Conservation (phyloP, 1,140 invertebrate genomes). For the Elymnias hypermnestra region DNA sequence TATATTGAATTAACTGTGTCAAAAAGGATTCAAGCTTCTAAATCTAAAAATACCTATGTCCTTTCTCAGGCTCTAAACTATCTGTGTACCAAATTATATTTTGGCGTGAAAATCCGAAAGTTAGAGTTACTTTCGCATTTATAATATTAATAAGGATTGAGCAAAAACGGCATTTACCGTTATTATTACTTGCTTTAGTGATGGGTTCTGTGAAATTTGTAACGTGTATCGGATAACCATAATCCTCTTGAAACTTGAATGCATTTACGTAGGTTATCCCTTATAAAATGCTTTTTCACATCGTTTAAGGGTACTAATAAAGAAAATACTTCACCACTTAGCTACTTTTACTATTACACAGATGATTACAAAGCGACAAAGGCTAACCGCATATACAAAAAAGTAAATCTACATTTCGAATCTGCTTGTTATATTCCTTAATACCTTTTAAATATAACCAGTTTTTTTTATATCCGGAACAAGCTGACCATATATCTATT, state of each 20-base stretch:
- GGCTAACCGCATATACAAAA: conserved; percentile 34
- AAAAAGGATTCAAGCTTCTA: no score
- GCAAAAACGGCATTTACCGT: no score
- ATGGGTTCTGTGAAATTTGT: conserved; percentile 12
- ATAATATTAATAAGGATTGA: no score
- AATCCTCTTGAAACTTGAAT: conserved; percentile 13
- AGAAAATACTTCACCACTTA: neutral
- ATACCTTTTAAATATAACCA: conserved; percentile 43
- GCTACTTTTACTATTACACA: neutral
- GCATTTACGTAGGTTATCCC: neutral
- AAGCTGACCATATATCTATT: conserved; percentile 17
- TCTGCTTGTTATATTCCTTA: conserved; percentile 58
- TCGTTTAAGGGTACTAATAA: neutral
- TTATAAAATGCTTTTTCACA: conserved; percentile 5
- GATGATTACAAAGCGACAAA: conserved; percentile 23
- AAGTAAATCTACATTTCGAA: conserved; percentile 47
- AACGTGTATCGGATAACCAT: conserved; percentile 11
- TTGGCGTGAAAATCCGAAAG: no score
- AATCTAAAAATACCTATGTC: no score
- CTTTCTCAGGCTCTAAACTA: no score
- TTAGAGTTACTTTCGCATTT: no score
- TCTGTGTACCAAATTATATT: no score
- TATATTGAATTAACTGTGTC: no score
- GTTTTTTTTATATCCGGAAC: conserved; percentile 55
- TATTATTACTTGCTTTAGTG: conserved; percentile 4